Conservation (phyloP, 2,888 invertebrate genomes). For the Agrotis exclamationis region DNA sequence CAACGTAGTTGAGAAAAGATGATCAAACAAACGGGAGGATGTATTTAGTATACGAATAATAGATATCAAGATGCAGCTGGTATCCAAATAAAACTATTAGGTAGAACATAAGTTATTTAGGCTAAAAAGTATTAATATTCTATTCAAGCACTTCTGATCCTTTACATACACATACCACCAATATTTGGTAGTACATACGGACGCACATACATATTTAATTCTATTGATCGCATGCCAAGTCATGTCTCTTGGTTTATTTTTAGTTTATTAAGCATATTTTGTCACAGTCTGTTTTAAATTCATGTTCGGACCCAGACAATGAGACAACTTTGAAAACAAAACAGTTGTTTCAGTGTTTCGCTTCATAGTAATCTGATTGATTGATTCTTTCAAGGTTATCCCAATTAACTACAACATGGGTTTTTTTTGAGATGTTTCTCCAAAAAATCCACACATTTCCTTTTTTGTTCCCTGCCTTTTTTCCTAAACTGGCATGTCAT, state of each 20-base stretch:
- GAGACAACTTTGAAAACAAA: too few relatives aligned
- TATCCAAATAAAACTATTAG: background rate
- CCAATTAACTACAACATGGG: too few relatives aligned
- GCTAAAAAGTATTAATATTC: slow-evolving; percentile 20
- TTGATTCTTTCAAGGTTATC: too few relatives aligned
- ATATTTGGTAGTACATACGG: slow-evolving; percentile 4
- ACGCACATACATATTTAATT: slow-evolving; percentile 30
- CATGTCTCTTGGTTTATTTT: slow-evolving; percentile 37
- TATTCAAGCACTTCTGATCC: background rate
- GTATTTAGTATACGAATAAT: background rate
- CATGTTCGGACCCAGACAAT: too few relatives aligned
- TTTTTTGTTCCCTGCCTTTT: too few relatives aligned
- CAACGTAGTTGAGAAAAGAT: too few relatives aligned
- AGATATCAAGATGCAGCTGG: background rate
- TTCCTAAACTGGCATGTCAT: too few relatives aligned
- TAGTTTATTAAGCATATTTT: slow-evolving; percentile 25
- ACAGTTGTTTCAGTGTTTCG: too few relatives aligned
- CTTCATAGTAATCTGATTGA: too few relatives aligned
- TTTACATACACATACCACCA: background rate
- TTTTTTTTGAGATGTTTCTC: too few relatives aligned
- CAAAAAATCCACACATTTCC: too few relatives aligned
- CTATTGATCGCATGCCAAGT: slow-evolving; percentile 51
- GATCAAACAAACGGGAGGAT: background rate
- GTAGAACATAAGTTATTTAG: background rate
- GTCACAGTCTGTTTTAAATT: background rate